These are phyloP conservation scores for Protobothrops mucrosquamatus DNA, from an alignment of 2,113 vertebrate species.

Conservation along the genomic window DNA sequence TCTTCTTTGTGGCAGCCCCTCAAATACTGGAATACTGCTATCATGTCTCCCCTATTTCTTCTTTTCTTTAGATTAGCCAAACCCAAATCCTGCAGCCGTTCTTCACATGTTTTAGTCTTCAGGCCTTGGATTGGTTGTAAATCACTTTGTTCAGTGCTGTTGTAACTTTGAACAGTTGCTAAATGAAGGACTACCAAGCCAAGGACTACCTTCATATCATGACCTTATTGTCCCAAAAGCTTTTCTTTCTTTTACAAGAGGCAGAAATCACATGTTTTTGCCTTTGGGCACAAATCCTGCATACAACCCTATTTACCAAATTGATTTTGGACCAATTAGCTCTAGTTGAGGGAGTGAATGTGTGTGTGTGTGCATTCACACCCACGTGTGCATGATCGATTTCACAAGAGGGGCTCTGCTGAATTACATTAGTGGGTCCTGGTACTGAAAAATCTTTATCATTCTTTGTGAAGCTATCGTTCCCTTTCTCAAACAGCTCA, in stretches of 20 bases:
- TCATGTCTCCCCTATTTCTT: too few relatives aligned
- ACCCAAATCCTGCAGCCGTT: too few relatives aligned
- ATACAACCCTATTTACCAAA: constrained; percentile 50
- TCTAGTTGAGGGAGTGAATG: constrained; percentile 31
- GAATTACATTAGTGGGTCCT: constrained; percentile 34
- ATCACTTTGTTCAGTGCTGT: neutral
- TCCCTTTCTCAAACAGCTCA: constrained; percentile 30
- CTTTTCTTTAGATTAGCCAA: too few relatives aligned
- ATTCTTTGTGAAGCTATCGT: constrained; percentile 14
- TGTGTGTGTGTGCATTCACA: constrained; percentile 13
- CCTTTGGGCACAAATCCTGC: constrained; percentile 43
- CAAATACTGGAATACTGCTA: too few relatives aligned
- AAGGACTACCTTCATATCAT: neutral
- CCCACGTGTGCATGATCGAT: neutral
- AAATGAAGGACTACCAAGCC: neutral
- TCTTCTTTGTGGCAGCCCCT: too few relatives aligned
- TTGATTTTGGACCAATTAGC: constrained; percentile 52
- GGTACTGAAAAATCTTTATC: constrained; percentile 30
- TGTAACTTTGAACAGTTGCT: neutral
- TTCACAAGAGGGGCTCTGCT: constrained; percentile 40
- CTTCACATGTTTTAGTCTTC: too few relatives aligned
- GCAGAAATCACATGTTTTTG: constrained; percentile 44
- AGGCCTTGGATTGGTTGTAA: neutral
- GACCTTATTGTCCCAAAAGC: constrained; percentile 37
- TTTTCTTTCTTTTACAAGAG: constrained; percentile 50